These are phyloP conservation scores for Leucopsar rothschildi DNA, from an alignment of 2,113 vertebrate genomes.

Conservation along the genomic window DNA sequence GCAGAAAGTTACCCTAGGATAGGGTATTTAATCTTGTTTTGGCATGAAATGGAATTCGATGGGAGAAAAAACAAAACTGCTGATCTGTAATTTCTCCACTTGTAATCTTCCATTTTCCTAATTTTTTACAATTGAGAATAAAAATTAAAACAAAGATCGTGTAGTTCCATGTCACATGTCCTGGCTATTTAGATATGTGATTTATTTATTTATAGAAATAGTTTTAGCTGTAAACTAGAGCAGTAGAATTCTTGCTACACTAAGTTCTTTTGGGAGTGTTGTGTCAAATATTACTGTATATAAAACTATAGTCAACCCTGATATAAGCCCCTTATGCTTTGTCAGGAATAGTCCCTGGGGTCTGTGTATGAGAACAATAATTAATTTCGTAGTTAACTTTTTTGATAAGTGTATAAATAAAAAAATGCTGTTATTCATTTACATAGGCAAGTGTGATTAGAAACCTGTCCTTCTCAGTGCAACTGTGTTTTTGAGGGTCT, in stretches of 20 bases:
- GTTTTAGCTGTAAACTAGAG: background rate
- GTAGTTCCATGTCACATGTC: background rate
- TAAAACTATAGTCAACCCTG: background rate
- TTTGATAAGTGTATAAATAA: background rate
- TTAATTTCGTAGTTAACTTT: background rate
- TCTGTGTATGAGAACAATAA: background rate
- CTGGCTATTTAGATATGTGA: background rate
- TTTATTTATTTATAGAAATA: background rate
- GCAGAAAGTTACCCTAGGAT: background rate
- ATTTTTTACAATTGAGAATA: background rate
- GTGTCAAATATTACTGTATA: background rate
- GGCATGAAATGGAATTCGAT: background rate
- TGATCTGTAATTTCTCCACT: background rate
- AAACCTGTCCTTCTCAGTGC: background rate
- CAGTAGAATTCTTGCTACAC: background rate
- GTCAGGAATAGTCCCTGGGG: background rate
- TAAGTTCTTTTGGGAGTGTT: background rate
- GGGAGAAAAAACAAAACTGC: background rate
- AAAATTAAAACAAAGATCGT: background rate
- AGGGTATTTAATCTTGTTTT: background rate
- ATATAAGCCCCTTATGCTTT: background rate
- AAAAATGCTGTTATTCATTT: background rate
- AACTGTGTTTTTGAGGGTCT: background rate
- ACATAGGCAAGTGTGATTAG: background rate
- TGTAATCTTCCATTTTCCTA: background rate